Evolutionary conservation across 2,888 invertebrate species (phyloP).

Genomic region (Volucella zonaria): DNA sequence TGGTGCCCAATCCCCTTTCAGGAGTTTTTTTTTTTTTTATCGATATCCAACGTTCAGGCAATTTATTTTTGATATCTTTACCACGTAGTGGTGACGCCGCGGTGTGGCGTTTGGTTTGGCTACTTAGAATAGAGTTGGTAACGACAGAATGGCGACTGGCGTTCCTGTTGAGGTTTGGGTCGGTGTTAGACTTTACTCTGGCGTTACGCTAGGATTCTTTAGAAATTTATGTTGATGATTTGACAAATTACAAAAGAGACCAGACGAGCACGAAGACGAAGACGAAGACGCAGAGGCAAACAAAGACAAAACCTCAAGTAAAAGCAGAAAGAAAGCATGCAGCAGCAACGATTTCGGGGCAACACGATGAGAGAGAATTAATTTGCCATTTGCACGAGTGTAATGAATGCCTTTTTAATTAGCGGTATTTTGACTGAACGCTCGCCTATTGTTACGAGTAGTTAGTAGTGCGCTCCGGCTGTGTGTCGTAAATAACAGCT

Average conservation of each 20-base stretch:
- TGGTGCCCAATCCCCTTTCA: constrained; percentile 17
- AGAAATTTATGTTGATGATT: constrained; percentile 66
- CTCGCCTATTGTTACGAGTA: constrained; percentile 24
- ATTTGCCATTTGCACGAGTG: constrained; percentile 64
- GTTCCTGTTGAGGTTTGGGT: not conserved
- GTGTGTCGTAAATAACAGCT: constrained; percentile 48
- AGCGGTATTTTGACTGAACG: constrained; percentile 32
- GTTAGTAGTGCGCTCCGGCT: not conserved
- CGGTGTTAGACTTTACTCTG: constrained; percentile 7
- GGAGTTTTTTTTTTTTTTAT: not conserved
- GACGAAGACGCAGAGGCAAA: not conserved
- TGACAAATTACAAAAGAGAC: constrained; percentile 62
- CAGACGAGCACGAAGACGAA: constrained; percentile 5
- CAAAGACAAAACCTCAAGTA: no score
- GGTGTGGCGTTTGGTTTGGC: no score
- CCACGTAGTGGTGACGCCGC: not conserved
- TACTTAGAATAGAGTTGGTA: no score
- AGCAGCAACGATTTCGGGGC: constrained; percentile 22
- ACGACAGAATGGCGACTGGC: not conserved
- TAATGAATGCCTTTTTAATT: constrained; percentile 67
- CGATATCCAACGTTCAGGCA: constrained; percentile 1
- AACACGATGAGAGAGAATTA: constrained; percentile 44
- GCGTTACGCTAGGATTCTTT: constrained; percentile 68
- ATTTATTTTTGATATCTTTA: constrained; percentile 67
- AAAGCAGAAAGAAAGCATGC: constrained; percentile 20